These are phyloP conservation scores for Acholoe squamosa DNA, from an alignment of 2,888 invertebrate genomes.

Conservation along the genomic window DNA sequence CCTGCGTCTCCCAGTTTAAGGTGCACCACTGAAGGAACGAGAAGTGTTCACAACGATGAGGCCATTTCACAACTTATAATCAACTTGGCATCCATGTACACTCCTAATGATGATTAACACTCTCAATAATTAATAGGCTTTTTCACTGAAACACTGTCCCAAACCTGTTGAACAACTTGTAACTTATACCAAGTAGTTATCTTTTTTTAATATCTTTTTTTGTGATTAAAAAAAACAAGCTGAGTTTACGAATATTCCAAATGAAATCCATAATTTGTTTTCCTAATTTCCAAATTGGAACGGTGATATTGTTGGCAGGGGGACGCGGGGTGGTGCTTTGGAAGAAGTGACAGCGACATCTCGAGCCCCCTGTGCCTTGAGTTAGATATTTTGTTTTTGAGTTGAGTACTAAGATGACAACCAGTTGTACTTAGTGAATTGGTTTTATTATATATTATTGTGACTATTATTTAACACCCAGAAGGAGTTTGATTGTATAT, in stretches of 20 bases:
- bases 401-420: neutral
- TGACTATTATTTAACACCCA: too few relatives aligned
- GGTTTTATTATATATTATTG: neutral
- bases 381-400: neutral
- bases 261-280: too few relatives aligned
- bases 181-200: neutral
- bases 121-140: neutral
- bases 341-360: too few relatives aligned
- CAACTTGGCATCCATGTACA: conserved; percentile 21
- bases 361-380: too few relatives aligned
- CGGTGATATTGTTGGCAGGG: too few relatives aligned
- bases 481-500: too few relatives aligned
- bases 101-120: neutral
- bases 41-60: neutral
- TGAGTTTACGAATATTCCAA: too few relatives aligned
- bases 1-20: neutral
- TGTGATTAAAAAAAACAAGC: too few relatives aligned
- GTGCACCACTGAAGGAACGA: neutral
- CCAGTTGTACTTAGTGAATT: neutral
- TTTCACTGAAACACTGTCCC: conserved; percentile 10
- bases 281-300: too few relatives aligned
- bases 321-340: too few relatives aligned
- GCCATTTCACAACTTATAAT: conserved; percentile 1
- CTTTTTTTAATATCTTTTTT: neutral
- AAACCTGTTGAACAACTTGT: conserved; percentile 13